phyloP scores from a whole-genome alignment of 2,797 vertebrate species.

The Chelidonichthys spinosus region DNA sequence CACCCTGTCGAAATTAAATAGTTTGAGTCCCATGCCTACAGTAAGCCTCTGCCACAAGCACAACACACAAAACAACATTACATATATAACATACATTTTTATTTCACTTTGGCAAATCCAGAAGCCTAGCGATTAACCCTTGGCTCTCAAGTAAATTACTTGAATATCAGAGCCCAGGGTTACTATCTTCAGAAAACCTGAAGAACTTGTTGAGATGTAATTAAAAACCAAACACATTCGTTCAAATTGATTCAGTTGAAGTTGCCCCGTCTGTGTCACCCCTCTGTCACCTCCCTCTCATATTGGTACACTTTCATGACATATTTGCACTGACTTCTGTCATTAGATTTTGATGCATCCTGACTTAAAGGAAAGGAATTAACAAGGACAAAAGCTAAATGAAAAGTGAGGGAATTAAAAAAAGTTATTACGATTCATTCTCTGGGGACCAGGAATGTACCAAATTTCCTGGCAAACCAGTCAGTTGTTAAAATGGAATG shows the following conservation, averaged over 20 bases:
- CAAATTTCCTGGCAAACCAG: slow-evolving; percentile 40
- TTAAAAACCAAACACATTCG: slow-evolving; percentile 5
- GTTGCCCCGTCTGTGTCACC: background rate
- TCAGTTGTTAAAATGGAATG: slow-evolving; percentile 47
- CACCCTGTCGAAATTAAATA: background rate
- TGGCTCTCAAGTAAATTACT: slow-evolving; percentile 6
- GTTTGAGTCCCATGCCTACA: background rate
- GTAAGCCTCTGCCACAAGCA: background rate
- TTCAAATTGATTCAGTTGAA: background rate
- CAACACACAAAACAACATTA: no score
- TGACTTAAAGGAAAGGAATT: slow-evolving; percentile 36
- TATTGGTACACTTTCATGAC: background rate
- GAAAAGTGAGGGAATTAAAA: slow-evolving; percentile 39
- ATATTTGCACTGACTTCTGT: slow-evolving; percentile 8
- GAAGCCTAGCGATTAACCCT: background rate
- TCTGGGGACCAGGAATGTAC: slow-evolving; percentile 30
- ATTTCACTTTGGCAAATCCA: slow-evolving; percentile 7
- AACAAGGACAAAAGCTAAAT: slow-evolving; percentile 38
- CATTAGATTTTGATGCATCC: slow-evolving; percentile 4
- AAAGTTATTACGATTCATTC: slow-evolving; percentile 45
- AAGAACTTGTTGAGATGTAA: slow-evolving; percentile 8
- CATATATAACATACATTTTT: no score
- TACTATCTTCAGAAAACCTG: slow-evolving; percentile 5
- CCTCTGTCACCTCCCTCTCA: background rate
- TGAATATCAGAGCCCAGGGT: slow-evolving; percentile 2